phyloP scores from a whole-genome alignment of 2,113 vertebrate species.

The Aphyosemion australe region DNA sequence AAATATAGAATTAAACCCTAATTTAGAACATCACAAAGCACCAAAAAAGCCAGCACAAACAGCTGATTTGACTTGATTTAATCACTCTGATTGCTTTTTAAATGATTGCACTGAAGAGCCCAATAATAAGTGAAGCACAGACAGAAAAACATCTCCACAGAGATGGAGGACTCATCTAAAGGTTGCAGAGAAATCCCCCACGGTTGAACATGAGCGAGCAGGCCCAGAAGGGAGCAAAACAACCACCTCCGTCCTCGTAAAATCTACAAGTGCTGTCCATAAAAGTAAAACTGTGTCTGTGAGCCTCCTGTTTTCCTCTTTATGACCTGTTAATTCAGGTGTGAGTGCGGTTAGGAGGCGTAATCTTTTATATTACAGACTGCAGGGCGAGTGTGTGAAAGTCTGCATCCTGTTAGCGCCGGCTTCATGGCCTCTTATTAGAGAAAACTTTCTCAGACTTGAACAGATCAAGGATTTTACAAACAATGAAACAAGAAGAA shows the following conservation, averaged over 20 bases:
- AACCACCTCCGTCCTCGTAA: constrained; percentile 54
- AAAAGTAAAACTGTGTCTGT: constrained; percentile 56
- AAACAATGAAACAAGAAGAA: constrained; percentile 27
- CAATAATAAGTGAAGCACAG: constrained; percentile 7
- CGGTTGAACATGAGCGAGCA: constrained; percentile 49
- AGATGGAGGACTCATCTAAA: constrained; percentile 41
- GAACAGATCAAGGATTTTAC: neutral
- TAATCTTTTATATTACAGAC: constrained; percentile 21
- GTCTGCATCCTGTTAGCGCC: constrained; percentile 30
- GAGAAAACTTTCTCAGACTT: constrained; percentile 26
- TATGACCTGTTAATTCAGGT: constrained; percentile 61
- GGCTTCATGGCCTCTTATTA: constrained; percentile 44
- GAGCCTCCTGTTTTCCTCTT: constrained; percentile 56
- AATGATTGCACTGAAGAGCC: no score
- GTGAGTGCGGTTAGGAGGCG: constrained; percentile 36
- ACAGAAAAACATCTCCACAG: neutral
- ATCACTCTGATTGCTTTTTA: neutral
- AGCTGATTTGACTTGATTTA: constrained; percentile 8
- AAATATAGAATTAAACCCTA: neutral
- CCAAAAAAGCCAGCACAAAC: neutral
- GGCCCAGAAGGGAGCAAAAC: constrained; percentile 35
- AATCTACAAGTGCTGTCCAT: constrained; percentile 61
- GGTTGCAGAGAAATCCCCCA: constrained; percentile 57
- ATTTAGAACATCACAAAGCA: neutral
- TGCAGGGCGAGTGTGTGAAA: constrained; percentile 16